A percentile compares a stretch with the other conserved stretches of the same genome.
Conservation (phyloP, 2,113 vertebrate genomes). For the Cyphomyrus plagiostoma region DNA sequence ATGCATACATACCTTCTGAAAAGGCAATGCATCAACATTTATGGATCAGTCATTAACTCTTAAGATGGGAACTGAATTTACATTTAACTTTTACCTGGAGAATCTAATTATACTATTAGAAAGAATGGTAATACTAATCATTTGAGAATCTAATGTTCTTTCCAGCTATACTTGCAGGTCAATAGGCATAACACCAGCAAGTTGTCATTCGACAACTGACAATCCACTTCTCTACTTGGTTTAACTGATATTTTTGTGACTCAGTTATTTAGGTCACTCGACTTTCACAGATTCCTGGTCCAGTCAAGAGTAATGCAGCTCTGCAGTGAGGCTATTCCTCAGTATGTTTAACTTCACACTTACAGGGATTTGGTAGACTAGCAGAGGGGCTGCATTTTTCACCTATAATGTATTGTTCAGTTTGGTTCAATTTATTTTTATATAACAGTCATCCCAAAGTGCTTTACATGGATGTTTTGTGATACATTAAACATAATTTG, state of each 20-base stretch:
- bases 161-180: background rate
- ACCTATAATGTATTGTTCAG: background rate
- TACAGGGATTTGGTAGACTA: background rate
- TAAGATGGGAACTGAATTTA: background rate
- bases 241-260: background rate
- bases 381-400: background rate
- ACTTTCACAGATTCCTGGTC: background rate
- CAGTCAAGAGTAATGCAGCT: background rate
- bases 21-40: background rate
- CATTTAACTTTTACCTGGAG: background rate
- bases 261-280: background rate
- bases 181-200: background rate
- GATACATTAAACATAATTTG: too few species aligned
- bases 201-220: background rate
- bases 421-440: too few species aligned
- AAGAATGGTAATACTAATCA: background rate
- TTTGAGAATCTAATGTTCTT: background rate
- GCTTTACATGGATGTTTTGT: too few species aligned
- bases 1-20: background rate
- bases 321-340: background rate
- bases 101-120: background rate
- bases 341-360: background rate
- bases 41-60: background rate
- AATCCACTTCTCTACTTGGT: background rate
- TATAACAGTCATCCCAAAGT: too few species aligned